phyloP scores from a whole-genome alignment of 2,797 vertebrate species.

The Chromobotia macracanthus region DNA sequence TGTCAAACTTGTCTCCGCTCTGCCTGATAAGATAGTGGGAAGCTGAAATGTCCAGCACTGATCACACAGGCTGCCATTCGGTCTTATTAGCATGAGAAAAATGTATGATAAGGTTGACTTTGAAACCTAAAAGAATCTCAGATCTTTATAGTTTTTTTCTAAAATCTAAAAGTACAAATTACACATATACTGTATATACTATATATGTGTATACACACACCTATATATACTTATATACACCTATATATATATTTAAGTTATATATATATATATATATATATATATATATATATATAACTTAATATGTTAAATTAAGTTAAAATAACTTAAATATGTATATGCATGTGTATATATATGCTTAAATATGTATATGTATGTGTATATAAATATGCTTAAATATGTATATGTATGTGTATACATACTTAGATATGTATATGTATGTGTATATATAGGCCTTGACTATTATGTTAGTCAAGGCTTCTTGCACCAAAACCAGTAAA shows the following conservation, averaged over 20 bases:
- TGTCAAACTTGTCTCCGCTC: constrained; percentile 31
- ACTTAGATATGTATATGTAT: too few species aligned
- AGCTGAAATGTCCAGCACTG: not conserved
- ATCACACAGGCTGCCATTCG: not conserved
- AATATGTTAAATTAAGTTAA: too few species aligned
- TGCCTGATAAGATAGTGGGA: not conserved
- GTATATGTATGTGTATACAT: too few species aligned
- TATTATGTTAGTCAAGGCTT: constrained; percentile 1
- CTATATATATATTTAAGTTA: too few species aligned
- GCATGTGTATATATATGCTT: too few species aligned
- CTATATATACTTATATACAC: too few species aligned
- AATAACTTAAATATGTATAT: too few species aligned
- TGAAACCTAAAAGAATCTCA: not conserved
- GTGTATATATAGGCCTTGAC: not conserved
- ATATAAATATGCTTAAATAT: too few species aligned
- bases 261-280: not conserved
- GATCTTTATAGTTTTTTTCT: not conserved
- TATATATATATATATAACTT: not conserved
- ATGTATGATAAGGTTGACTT: not conserved
- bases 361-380: too few species aligned
- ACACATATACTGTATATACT: too few species aligned
- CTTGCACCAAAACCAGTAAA: not conserved
- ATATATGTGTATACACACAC: too few species aligned
- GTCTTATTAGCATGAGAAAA: constrained; percentile 6
- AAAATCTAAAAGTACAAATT: too few species aligned